These are phyloP conservation scores for Sarcophaga rosellei DNA, from an alignment of 2,888 invertebrate species.

Conservation along the genomic window DNA sequence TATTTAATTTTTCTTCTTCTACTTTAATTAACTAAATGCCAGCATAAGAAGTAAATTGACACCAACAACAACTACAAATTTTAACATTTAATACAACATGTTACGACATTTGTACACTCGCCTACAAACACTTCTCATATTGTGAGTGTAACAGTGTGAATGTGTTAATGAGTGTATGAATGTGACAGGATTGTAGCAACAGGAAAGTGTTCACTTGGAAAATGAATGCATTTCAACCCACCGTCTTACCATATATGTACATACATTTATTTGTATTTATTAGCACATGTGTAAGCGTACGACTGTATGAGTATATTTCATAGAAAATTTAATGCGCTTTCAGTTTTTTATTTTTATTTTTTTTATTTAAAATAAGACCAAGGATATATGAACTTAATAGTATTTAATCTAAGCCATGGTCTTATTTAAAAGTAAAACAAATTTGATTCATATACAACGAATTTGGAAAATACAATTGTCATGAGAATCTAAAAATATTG, in stretches of 20 bases:
- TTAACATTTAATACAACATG: conserved; percentile 59
- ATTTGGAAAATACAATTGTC: not conserved
- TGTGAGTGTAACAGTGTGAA: not conserved
- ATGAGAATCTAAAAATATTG: too few relatives aligned
- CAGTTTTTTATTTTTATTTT: not conserved
- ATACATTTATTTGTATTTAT: not conserved
- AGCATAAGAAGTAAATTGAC: conserved; percentile 64
- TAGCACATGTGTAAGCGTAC: not conserved
- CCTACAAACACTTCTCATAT: not conserved
- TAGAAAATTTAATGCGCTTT: not conserved
- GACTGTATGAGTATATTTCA: not conserved
- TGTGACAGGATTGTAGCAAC: conserved; percentile 1
- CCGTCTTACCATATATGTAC: not conserved
- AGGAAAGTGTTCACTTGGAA: conserved; percentile 64
- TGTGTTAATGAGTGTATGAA: conserved; percentile 1
- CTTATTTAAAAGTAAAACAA: not conserved
- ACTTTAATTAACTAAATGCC: conserved; percentile 68
- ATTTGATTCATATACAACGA: not conserved
- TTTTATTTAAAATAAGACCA: not conserved
- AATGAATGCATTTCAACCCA: conserved; percentile 49
- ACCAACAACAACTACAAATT: conserved; percentile 55
- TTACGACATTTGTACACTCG: conserved; percentile 1
- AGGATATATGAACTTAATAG: conserved; percentile 15
- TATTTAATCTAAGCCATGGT: not conserved
- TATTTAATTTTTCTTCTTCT: conserved; percentile 54